phyloP scores from a whole-genome alignment of 2,888 invertebrate species.

The Pycnomerus fuliginosus region DNA sequence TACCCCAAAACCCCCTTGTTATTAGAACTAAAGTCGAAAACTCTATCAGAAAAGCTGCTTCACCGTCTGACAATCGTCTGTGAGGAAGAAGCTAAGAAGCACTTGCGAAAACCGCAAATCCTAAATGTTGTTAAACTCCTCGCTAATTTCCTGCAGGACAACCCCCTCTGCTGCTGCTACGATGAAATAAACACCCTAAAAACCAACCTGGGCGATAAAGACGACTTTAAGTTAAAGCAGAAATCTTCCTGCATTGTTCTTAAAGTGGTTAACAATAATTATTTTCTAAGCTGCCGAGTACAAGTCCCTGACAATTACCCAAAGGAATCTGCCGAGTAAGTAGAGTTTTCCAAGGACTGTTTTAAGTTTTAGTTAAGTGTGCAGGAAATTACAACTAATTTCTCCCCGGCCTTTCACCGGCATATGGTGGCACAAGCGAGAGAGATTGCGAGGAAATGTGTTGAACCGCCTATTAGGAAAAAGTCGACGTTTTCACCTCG shows the following conservation, averaged over 20 bases:
- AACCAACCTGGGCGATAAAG: slow-evolving; percentile 49
- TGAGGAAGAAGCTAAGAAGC: slow-evolving; percentile 61
- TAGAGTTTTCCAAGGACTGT: slow-evolving; percentile 11
- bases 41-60: slow-evolving; percentile 63
- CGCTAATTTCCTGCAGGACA: slow-evolving; percentile 65
- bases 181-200: slow-evolving; percentile 68
- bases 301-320: slow-evolving; percentile 68
- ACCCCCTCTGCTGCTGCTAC: slow-evolving; percentile 70
- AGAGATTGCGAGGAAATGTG: slow-evolving; percentile 68
- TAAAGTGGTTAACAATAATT: slow-evolving; percentile 60
- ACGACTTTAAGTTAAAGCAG: slow-evolving; percentile 67
- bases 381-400: slow-evolving; percentile 62
- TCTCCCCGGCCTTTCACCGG: slow-evolving; percentile 61
- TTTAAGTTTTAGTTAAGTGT: slow-evolving; percentile 49
- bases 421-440: slow-evolving; percentile 65
- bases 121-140: slow-evolving; percentile 62
- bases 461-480: slow-evolving; percentile 65
- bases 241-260: slow-evolving; percentile 62
- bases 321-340: slow-evolving; percentile 54
- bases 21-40: slow-evolving; percentile 70
- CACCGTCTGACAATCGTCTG: slow-evolving; percentile 62
- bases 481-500: slow-evolving; percentile 60
- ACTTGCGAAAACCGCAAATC: slow-evolving; percentile 62
- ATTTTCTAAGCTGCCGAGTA: slow-evolving; percentile 61
- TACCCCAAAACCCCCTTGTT: slow-evolving; percentile 64